A percentile compares a stretch with the other conserved stretches of the same genome.
These are phyloP conservation scores for Cacatua alba DNA, from an alignment of 2,113 vertebrate genomes.

Conservation along the genomic window DNA sequence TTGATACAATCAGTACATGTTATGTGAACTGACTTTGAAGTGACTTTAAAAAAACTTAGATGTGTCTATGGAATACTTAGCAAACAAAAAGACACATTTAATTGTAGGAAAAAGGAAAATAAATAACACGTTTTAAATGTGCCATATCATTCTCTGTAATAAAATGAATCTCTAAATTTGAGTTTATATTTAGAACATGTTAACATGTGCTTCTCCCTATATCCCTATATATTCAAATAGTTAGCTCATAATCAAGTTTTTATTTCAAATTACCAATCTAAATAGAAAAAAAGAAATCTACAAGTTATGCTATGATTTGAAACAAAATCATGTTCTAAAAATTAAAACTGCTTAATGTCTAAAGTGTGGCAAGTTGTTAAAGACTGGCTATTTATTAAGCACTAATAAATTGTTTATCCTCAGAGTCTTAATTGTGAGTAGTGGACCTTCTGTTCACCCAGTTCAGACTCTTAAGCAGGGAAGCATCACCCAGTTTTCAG, in stretches of 20 bases:
- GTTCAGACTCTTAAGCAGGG: not conserved
- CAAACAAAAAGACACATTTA: not conserved
- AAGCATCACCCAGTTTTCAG: not conserved
- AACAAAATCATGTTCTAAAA: not conserved
- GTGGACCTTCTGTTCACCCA: not conserved
- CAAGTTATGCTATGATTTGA: not conserved
- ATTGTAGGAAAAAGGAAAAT: not conserved
- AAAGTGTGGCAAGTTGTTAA: not conserved
- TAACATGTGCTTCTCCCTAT: not conserved
- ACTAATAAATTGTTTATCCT: not conserved
- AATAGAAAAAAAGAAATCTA: not conserved
- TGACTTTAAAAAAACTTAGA: not conserved
- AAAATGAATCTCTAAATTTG: not conserved
- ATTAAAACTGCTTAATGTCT: not conserved
- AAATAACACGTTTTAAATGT: not conserved
- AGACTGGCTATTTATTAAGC: not conserved
- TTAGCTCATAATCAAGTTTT: not conserved
- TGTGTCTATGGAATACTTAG: not conserved
- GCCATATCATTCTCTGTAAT: not conserved
- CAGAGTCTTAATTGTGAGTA: not conserved
- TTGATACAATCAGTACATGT: not conserved
- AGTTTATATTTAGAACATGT: not conserved
- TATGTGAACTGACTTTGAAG: not conserved
- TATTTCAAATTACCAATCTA: not conserved
- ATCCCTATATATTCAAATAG: not conserved